A percentile compares a stretch with the other conserved stretches of the same genome.
These are phyloP conservation scores for Channa maculata DNA, from an alignment of 2,113 vertebrate genomes.

Conservation along the genomic window DNA sequence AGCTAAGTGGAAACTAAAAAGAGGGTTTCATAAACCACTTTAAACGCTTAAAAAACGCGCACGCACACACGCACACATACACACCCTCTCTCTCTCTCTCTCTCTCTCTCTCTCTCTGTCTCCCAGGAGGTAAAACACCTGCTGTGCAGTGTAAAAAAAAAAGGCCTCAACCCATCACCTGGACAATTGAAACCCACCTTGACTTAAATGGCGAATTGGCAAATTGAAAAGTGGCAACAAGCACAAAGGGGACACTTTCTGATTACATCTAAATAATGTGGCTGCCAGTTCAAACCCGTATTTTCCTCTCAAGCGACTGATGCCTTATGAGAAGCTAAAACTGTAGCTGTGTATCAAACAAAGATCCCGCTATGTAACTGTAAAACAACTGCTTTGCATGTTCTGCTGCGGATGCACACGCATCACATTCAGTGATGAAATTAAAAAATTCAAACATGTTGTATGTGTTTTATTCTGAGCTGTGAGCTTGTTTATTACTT, in stretches of 20 bases:
- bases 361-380: too few species aligned
- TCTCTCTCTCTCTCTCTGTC: conserved; percentile 2
- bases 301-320: too few species aligned
- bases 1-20: neutral
- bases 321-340: too few species aligned
- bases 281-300: neutral
- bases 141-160: neutral
- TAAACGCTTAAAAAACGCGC: neutral
- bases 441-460: too few species aligned
- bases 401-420: too few species aligned
- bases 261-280: neutral
- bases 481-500: too few species aligned
- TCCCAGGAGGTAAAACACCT: conserved; percentile 45
- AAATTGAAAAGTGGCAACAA: neutral
- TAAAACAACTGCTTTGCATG: too few species aligned
- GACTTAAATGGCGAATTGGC: too few species aligned
- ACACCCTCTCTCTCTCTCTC: neutral
- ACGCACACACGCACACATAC: neutral
- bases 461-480: too few species aligned
- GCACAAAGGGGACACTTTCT: neutral
- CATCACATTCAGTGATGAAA: too few species aligned
- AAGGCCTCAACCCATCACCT: neutral
- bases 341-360: too few species aligned
- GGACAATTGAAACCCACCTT: neutral
- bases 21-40: conserved; percentile 8